Evolutionary conservation across 1,140 invertebrate genomes (phyloP).

Genomic region (Sipha flava): DNA sequence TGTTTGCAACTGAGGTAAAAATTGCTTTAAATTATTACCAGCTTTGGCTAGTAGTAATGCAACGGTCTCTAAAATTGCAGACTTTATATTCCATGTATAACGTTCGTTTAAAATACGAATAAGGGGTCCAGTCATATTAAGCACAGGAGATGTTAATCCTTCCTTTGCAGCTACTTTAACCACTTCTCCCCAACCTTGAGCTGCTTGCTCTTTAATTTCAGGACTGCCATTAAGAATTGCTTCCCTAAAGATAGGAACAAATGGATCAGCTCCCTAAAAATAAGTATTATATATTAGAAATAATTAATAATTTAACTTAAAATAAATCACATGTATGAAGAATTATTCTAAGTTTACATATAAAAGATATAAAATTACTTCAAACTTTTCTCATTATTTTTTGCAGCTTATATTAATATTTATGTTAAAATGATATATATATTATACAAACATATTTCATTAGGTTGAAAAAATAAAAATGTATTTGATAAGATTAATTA

Average conservation of each 20-base stretch:
- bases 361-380: too few species aligned
- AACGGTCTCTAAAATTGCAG: conserved; percentile 89
- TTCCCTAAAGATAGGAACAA: conserved; percentile 91
- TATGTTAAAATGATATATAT: too few species aligned
- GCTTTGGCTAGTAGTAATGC: conserved; percentile 81
- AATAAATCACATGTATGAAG: too few species aligned
- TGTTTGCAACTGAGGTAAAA: conserved; percentile 94
- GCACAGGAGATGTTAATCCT: conserved; percentile 86
- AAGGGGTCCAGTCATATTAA: conserved; percentile 93
- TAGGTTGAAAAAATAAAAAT: too few species aligned
- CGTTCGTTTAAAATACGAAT: conserved; percentile 95
- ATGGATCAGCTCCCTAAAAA: conserved; percentile 73
- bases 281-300: conserved; percentile 16
- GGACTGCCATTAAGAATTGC: conserved; percentile 88
- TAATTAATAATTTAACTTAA: too few species aligned
- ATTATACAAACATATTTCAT: too few species aligned
- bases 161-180: conserved; percentile 75
- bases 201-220: conserved; percentile 90
- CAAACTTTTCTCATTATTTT: too few species aligned
- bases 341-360: too few species aligned
- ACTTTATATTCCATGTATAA: conserved; percentile 87
- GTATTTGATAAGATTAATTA: too few species aligned
- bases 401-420: too few species aligned
- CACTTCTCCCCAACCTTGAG: conserved; percentile 86
- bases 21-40: conserved; percentile 68